Evolutionary conservation across 1,140 invertebrate species (phyloP).

Genomic region (Andricus grossulariae): DNA sequence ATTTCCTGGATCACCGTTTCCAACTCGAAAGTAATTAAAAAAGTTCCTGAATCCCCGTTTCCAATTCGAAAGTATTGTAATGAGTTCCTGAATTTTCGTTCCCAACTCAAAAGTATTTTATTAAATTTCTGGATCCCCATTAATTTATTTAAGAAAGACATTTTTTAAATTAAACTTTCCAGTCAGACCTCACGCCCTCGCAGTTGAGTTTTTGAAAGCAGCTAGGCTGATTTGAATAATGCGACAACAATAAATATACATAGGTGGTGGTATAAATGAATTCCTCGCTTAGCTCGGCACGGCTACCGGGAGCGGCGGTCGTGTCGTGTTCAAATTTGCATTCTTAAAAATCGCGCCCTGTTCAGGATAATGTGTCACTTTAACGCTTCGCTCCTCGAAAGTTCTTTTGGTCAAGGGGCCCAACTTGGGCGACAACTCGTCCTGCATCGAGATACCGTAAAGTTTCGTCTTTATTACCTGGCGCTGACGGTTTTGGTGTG

Average conservation of each 20-base stretch:
- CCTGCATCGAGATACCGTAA: constrained; percentile 39
- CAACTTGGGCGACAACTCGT: constrained; percentile 35
- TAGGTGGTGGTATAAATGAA: constrained; percentile 43
- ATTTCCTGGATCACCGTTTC: no score
- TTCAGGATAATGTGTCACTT: constrained; percentile 53
- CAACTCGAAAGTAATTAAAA: no score
- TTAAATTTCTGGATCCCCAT: no score
- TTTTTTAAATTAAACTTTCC: no score
- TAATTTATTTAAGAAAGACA: no score
- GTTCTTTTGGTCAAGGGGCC: constrained; percentile 35
- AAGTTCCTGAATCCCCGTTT: no score
- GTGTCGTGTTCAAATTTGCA: constrained; percentile 54
- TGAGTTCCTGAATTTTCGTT: no score
- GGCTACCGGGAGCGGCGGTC: constrained; percentile 51
- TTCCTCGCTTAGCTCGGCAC: constrained; percentile 37
- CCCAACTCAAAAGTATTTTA: no score
- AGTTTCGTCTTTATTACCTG: constrained; percentile 71
- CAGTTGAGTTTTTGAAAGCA: no score
- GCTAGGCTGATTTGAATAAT: constrained; percentile 38
- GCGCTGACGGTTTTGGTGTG: constrained; percentile 43
- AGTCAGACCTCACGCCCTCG: no score
- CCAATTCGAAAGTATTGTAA: no score
- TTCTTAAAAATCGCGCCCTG: constrained; percentile 50
- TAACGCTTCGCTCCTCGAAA: constrained; percentile 34
- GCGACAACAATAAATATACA: constrained; percentile 42